Percentiles rank a stretch among this genome's conserved stretches.
These are phyloP conservation scores for Drosophila engyochracea DNA, from an alignment of 2,888 invertebrate species.

Conservation along the genomic window DNA sequence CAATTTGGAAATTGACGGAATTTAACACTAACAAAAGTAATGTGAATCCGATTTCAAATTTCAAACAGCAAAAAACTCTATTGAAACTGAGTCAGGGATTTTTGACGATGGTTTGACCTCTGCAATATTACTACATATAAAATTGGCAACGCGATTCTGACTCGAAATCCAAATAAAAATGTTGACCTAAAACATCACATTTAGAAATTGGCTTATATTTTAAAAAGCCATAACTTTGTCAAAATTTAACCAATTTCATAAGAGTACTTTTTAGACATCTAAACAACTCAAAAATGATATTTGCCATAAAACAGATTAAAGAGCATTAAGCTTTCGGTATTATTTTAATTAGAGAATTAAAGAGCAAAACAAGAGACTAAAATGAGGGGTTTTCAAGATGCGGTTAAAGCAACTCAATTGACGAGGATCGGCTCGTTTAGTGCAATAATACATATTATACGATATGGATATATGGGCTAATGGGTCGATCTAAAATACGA, in stretches of 20 bases:
- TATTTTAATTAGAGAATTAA: constrained; percentile 16
- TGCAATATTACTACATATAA: neutral
- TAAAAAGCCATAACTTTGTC: neutral
- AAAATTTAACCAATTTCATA: neutral
- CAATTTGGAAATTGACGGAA: neutral
- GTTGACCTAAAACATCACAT: neutral
- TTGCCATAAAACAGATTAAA: neutral
- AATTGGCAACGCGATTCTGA: neutral
- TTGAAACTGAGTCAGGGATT: neutral
- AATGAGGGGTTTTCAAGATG: constrained; percentile 26
- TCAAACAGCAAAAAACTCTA: neutral
- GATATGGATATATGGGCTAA: constrained; percentile 62
- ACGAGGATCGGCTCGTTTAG: constrained; percentile 21
- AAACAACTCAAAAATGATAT: too few species aligned
- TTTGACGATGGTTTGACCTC: neutral
- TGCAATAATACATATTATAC: constrained; percentile 37
- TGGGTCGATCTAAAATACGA: constrained; percentile 44
- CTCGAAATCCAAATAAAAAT: neutral
- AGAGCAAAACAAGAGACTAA: constrained; percentile 38
- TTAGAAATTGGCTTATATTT: neutral
- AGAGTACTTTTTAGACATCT: neutral
- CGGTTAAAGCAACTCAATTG: constrained; percentile 53
- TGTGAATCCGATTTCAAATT: neutral
- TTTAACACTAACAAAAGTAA: neutral
- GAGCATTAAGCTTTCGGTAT: neutral